Evolutionary conservation across 2,797 vertebrate genomes (phyloP), one percentile per base, ranked within the genome.

Genomic region (Sebastes minor): DNA sequence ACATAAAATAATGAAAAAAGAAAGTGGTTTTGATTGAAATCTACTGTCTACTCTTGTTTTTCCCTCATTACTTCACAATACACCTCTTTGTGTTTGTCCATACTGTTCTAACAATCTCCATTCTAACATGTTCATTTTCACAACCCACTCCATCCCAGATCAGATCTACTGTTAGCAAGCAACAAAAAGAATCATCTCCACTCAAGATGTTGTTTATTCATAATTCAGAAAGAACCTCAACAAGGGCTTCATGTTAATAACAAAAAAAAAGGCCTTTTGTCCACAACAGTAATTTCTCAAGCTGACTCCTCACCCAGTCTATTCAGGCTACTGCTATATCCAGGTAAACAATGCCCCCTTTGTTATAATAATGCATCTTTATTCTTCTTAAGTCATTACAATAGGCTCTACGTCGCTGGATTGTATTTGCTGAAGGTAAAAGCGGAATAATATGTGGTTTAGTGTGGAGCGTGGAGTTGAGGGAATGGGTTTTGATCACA

Each of bases 401-500:
- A 93, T 91, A 78, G 86, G 72, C 79, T 83, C 70, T 46, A 28
- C 83, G 49, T 86, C 65, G 80, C 83, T 86, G 79, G 81, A 90
- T 83, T 91, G 89, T 83, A 89, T 94, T 91, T 89, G 86, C 89
- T 71, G 86, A 88, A 91, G 89, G 93, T 93, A 93, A 93, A 92
- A 89, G 92, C 86, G 64, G 80, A 92, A 94, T 95, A 94, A 94
- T 93, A 90, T 90, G 90, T 88, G 93, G 90, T 91, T 93, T 90
- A 92, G 88, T 92, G 91, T 80, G 28, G 64, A 80, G 89, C 84
- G 65, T 32, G 67, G 91, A 91, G 92, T 92, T 92, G 90, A 92
- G 91, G 89, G 90, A 89, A 86, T 90, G 89, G 75, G 88, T 93
- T 94, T 94, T 94, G 93, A 95, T 94, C 91, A 90, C 92, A 94